Evolutionary conservation across 2,113 vertebrate genomes (phyloP).

Genomic region (Prolemur simus): DNA sequence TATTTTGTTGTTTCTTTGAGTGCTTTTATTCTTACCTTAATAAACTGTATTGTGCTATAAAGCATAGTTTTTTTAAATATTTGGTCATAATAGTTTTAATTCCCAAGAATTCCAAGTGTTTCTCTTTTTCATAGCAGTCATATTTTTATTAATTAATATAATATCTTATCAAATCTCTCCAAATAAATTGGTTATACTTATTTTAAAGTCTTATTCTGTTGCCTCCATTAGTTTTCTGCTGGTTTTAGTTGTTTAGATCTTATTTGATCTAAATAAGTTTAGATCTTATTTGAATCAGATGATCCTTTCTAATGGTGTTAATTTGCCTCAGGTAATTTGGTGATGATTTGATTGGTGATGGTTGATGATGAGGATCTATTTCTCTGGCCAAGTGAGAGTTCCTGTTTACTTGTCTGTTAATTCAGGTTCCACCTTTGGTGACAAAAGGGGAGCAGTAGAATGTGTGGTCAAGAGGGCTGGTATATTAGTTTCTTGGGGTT

Average conservation of each 20-base stretch:
- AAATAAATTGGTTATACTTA: not conserved
- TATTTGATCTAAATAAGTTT: constrained; percentile 30
- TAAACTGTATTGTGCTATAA: not conserved
- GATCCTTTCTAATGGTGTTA: not conserved
- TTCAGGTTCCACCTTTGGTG: not conserved
- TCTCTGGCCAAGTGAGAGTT: not conserved
- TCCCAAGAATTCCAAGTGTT: not conserved
- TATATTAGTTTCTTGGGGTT: not conserved
- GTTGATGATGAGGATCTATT: not conserved
- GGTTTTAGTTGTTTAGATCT: not conserved
- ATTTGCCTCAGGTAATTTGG: not conserved
- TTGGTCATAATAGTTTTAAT: constrained; percentile 3
- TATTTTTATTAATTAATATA: constrained; percentile 4
- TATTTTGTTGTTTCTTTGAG: not conserved
- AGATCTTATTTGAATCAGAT: constrained; percentile 34
- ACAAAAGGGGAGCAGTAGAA: not conserved
- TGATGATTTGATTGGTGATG: not conserved
- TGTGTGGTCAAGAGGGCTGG: not conserved
- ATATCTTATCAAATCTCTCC: not conserved
- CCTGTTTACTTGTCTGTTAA: not conserved
- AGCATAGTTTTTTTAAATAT: not conserved
- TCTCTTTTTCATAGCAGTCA: not conserved
- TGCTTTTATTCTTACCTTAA: not conserved
- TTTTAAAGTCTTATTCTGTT: constrained; percentile 8
- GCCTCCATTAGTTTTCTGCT: not conserved